Evolutionary conservation across 2,888 invertebrate genomes (phyloP).

Genomic region (Aricia artaxerxes): DNA sequence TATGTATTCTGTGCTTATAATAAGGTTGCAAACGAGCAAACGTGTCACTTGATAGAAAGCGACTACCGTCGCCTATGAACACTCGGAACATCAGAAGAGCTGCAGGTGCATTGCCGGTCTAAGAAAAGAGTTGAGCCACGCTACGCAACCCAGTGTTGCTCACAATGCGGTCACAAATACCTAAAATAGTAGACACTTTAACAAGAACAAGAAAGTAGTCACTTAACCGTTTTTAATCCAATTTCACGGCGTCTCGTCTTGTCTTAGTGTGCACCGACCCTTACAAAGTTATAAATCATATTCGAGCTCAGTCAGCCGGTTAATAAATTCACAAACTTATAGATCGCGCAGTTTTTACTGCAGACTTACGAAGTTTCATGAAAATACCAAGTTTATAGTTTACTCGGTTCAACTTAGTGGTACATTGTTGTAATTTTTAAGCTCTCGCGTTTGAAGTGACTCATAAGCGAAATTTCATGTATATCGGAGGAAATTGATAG

Average conservation of each 20-base stretch:
- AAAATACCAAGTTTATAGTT: slow-evolving; percentile 5
- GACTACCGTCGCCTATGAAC: too few species aligned
- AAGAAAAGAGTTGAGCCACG: too few species aligned
- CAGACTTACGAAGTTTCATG: background rate
- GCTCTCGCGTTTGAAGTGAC: background rate
- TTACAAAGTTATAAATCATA: background rate
- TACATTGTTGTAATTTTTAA: background rate
- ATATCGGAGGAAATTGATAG: too few species aligned
- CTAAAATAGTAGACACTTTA: too few species aligned
- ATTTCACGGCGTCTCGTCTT: background rate
- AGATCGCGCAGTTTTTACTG: background rate
- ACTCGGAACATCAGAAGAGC: too few species aligned
- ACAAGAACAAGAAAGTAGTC: too few species aligned
- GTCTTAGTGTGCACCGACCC: background rate
- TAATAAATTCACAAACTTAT: slow-evolving; percentile 14
- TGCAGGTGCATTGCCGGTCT: too few species aligned
- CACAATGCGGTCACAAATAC: too few species aligned
- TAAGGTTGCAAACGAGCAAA: too few species aligned
- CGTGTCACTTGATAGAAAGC: too few species aligned
- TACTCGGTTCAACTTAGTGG: background rate
- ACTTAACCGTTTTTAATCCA: background rate
- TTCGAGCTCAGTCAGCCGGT: background rate
- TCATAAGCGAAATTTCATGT: background rate
- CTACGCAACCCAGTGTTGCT: too few species aligned
- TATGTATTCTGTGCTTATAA: too few species aligned